Percentiles rank a stretch among this genome's conserved stretches.
These are phyloP conservation scores for Dunckerocampus dactyliophorus DNA, from an alignment of 2,113 vertebrate species.

Conservation along the genomic window DNA sequence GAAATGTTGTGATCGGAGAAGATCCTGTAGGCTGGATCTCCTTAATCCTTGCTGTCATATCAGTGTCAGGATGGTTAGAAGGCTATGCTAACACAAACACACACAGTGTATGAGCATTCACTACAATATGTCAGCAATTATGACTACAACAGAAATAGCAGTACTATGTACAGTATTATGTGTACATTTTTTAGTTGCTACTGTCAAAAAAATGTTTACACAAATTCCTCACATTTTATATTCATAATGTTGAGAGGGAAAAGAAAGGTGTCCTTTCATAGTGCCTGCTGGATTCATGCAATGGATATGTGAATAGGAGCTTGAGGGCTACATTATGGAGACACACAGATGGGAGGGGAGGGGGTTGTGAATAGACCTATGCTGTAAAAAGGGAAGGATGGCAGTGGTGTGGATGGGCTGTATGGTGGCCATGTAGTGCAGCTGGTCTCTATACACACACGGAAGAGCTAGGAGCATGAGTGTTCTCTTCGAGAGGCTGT, in stretches of 20 bases:
- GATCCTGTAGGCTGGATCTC: conserved; percentile 37
- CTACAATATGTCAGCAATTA: conserved; percentile 6
- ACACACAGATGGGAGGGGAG: conserved; percentile 13
- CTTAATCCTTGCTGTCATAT: conserved; percentile 50
- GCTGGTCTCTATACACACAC: conserved; percentile 34
- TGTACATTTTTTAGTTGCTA: neutral
- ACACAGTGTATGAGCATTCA: conserved; percentile 5
- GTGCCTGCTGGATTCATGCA: conserved; percentile 12
- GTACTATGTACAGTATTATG: neutral
- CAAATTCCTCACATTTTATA: neutral
- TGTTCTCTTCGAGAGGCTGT: neutral
- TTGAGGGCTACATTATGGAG: conserved; percentile 33
- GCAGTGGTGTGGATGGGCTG: conserved; percentile 26
- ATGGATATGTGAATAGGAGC: conserved; percentile 36
- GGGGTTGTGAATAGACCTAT: conserved; percentile 41
- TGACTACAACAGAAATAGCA: conserved; percentile 12
- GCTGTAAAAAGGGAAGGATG: conserved; percentile 29
- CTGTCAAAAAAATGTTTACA: neutral
- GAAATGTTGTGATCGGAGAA: conserved; percentile 42
- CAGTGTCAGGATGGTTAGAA: conserved; percentile 43
- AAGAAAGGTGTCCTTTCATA: conserved; percentile 7
- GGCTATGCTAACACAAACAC: conserved; percentile 31
- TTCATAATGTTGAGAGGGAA: conserved; percentile 5
- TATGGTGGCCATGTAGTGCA: conserved; percentile 29
- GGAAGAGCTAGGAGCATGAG: neutral